Evolutionary conservation across 2,888 invertebrate species (phyloP), one percentile per base, ranked within the genome.

Genomic region (Drosophila cognata): DNA sequence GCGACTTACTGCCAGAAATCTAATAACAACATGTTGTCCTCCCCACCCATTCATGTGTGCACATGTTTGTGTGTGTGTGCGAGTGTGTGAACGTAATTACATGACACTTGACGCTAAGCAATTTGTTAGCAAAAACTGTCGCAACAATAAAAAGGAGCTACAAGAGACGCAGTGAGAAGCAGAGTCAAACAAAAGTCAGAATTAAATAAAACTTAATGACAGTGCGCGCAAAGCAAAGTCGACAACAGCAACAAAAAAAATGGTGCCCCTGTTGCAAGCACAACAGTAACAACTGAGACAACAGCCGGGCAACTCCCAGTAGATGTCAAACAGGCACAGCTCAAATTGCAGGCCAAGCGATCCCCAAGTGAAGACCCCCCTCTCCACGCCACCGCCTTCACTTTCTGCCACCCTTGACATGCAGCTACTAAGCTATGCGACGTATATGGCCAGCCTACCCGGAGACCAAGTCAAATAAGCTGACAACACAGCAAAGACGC

Each of bases 81-180:
- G 41, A 70, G 62, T 77, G 71, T 71, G 41, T 70, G 69, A 72
- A 67, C 91, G 91, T 92, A 92, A 91, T 91, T 92, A 92, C 92
- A 92, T 82, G 91, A 91, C 92, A 91, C 91, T 91, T 92, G 91
- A 91, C 92, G 92, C 92, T 89, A 88, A 92, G 91, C 92, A 92
- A 91, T 92, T 92, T 92, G 91, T 91, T 90, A 82, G 88, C 90
- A 79, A 82, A 89, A 85, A 85, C 88, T 89, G 85, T 89, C 86
- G 83, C 90, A 89, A 89, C 86, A 85, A 85, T 89, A 88, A 89
- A 89, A 89, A 68, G 52, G 63, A 79, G 88, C 90, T 88, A 79
- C 65, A 70, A 64, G 71, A 46, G 57, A 31, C 43, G 62, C 69
- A 55, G 65, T 46, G 50, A 64, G 58, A 66, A 71, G 66, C 74